Base-by-base conservation (phyloP, 2,888 invertebrate genomes). In the Heliconius cydno region DNA sequence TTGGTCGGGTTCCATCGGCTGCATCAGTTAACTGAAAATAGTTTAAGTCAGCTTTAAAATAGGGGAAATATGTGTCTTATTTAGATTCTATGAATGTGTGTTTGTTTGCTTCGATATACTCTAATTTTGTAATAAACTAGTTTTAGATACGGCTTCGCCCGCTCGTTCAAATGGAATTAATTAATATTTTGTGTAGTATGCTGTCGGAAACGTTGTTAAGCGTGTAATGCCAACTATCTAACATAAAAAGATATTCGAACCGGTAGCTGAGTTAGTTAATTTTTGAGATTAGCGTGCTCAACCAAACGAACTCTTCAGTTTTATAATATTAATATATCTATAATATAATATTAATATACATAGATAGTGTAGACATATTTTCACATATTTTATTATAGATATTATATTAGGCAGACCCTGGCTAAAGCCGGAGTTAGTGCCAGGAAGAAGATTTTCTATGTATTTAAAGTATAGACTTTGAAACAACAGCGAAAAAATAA, bases 1-100 rank as follows among this genome's bases (percentile, higher is more conserved):
- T 66, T 66, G 65, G 76, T 67, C 30, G 57, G 76, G 79, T 76
- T 63, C 71, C 75, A 76, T 79, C 46, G 28, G 13, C 22, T 63
- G 65, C 75, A 15, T n/a, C 65, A 34, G 34, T 66, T 75, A 25
- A 66, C 22, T 75, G n/a, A 46, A 52, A 65, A 66, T 22, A 66
- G 65, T 66, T 28, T 46, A 46, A 75, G 22, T 63, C 22, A 3
- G 41, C 38, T 13, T 41, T 41, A 46, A 60, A 12, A 65, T 65
- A 41, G 30, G 15, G 7, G 15, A 41, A 6, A 7, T 19, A n/a
- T 68, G 22, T 13, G n/a, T 67, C 19, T 67, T 60, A n/a, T 60
- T 3, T 4, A 60, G n/a, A 60, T 60, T 52, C 2, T 52, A 52
- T 9, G 7, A 52, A 22, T 52, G 52, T 19, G 52, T 9, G 34